Evolutionary conservation across 2,113 vertebrate genomes (phyloP), one percentile per base, ranked within the genome.

Genomic region (Eulacestoma nigropectus): DNA sequence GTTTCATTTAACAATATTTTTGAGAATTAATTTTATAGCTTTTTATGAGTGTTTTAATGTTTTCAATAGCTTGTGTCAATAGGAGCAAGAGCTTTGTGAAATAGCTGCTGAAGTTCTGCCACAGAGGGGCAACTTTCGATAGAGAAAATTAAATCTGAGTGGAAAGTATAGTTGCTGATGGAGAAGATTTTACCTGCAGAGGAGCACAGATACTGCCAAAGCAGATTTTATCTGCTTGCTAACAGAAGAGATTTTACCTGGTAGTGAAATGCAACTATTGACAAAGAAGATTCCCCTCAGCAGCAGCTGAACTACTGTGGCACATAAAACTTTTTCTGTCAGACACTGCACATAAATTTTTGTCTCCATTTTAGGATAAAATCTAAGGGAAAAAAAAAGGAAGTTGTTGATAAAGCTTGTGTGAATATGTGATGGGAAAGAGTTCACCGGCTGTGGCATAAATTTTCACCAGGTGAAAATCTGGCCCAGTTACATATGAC

Each of bases 241-340:
- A 96, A 92, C 75, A 88, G 79, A 90, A 88, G 33, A 86, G 30
- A 53, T 90, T 93, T 90, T 60, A 96, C 82, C 56, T 81, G 60
- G 41, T 78, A 67, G 60, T 75, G 79, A 96, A 94, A 92, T 84
- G 90, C 56, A 96, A 46, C 85, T 70, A 90, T 74, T 95, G 85
- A 94, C 76, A 93, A 81, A 57, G 89, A 88, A 81, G 72, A 84
- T 94, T 86, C 83, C 49, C 29, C 73, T 92, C 79, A 90, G 30
- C 93, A 95, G 87, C 92, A 86, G 56, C 0, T 88, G 64, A 93
- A 75, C 52, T 77, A 84, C 33, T 27, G 25, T 56, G 85, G 76
- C 49, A 92, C 42, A 53, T 78, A 75, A 93, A 95, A 93, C 90
- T 78, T 95, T 87, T 93, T 27, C 79, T 72, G 68, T 92, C 68